Evolutionary conservation across 1,140 invertebrate genomes (phyloP).

Genomic region (Amyelois transitella): DNA sequence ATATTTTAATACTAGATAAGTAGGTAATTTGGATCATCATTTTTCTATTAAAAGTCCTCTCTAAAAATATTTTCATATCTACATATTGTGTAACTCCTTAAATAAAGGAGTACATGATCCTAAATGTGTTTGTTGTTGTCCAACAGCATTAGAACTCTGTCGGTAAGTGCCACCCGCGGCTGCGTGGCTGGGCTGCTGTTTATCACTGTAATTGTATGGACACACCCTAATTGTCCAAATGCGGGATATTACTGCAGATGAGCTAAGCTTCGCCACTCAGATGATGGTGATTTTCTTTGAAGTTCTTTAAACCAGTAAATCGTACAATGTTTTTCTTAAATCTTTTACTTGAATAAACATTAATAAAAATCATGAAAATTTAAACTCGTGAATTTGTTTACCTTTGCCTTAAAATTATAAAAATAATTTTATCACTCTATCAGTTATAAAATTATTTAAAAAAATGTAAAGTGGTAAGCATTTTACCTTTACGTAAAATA

Average conservation of each 20-base stretch:
- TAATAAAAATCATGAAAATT: too few species aligned
- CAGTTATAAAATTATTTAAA: too few species aligned
- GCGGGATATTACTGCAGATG: neutral
- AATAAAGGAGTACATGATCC: conserved; percentile 14
- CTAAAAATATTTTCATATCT: neutral
- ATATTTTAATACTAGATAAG: too few species aligned
- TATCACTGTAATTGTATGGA: conserved; percentile 6
- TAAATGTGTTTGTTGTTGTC: conserved; percentile 40
- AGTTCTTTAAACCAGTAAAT: too few species aligned
- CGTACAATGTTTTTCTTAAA: too few species aligned
- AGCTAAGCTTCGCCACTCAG: neutral
- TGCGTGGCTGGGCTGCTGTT: conserved; percentile 12
- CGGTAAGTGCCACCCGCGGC: conserved; percentile 15
- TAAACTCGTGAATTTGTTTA: too few species aligned
- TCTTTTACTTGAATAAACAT: too few species aligned
- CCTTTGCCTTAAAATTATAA: too few species aligned
- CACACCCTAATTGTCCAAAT: neutral
- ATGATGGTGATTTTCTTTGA: neutral
- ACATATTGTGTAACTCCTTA: neutral
- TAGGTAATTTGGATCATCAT: too few species aligned
- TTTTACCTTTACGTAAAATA: too few species aligned
- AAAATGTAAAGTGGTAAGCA: too few species aligned
- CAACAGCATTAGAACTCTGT: conserved; percentile 37
- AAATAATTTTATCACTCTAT: too few species aligned
- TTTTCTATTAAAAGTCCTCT: neutral